These are phyloP conservation scores for Nasua narica DNA, from an alignment of 2,797 vertebrate species.

Conservation along the genomic window DNA sequence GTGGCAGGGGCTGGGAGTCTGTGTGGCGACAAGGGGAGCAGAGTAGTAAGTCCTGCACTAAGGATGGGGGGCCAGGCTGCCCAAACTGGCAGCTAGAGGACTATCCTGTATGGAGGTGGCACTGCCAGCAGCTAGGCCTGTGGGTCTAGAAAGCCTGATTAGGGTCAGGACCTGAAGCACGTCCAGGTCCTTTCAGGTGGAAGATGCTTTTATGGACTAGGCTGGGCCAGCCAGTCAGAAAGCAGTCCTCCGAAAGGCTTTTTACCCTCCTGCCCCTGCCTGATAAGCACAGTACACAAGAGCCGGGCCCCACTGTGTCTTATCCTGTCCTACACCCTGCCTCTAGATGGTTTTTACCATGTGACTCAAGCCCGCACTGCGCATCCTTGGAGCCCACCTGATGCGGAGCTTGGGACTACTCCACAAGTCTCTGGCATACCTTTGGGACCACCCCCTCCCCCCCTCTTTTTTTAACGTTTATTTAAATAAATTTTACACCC, in stretches of 20 bases:
- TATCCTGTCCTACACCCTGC: not conserved
- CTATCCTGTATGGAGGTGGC: not conserved
- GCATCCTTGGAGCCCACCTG: not conserved
- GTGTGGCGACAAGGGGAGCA: not conserved
- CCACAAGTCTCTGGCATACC: not conserved
- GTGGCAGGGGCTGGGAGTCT: not conserved
- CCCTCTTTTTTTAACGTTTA: not conserved
- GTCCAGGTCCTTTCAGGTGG: slow-evolving; percentile 14
- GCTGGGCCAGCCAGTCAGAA: not conserved
- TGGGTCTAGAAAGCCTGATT: not conserved
- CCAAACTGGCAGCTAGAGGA: not conserved
- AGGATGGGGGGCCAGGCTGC: not conserved
- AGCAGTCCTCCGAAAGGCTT: not conserved
- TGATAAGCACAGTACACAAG: not conserved
- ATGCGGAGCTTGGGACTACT: not conserved
- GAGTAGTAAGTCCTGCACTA: not conserved
- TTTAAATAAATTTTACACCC: not conserved
- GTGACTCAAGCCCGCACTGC: not conserved
- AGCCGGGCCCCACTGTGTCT: not conserved
- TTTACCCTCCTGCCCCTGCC: not conserved
- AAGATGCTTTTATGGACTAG: not conserved
- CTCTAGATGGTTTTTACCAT: not conserved
- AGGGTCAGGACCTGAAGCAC: not conserved
- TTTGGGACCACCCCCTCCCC: not conserved
- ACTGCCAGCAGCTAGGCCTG: not conserved